Evolutionary conservation across 2,888 invertebrate genomes (phyloP).

Genomic region (Acleris emargana): DNA sequence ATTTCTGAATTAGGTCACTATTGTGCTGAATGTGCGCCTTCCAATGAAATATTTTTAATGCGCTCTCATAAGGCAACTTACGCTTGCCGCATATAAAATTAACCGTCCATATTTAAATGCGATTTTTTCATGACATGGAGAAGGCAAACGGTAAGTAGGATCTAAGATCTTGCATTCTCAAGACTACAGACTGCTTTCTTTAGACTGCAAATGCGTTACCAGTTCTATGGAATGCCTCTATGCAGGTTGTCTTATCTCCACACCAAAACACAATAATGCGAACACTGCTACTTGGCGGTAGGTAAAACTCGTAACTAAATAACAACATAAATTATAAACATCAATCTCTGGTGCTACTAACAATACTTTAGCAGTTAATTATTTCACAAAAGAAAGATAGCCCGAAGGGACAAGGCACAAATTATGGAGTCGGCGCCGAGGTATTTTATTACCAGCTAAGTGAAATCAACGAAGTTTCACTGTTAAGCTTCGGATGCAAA

Average conservation of each 20-base stretch:
- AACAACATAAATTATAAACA: slow-evolving; percentile 16
- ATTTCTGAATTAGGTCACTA: too few species aligned
- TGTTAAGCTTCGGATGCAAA: slow-evolving; percentile 44
- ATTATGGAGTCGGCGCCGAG: slow-evolving; percentile 49
- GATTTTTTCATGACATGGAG: too few species aligned
- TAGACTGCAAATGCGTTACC: too few species aligned
- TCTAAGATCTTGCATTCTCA: too few species aligned
- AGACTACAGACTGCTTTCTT: too few species aligned
- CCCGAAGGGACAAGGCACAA: slow-evolving; percentile 43
- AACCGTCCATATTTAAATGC: too few species aligned
- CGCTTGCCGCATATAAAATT: too few species aligned
- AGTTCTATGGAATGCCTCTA: too few species aligned
- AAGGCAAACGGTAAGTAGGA: too few species aligned
- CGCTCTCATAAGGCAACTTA: background rate
- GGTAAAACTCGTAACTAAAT: background rate
- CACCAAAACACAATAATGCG: background rate
- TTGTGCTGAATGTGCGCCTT: too few species aligned
- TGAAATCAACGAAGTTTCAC: slow-evolving; percentile 47
- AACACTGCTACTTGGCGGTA: slow-evolving; percentile 1
- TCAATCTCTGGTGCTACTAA: slow-evolving; percentile 9
- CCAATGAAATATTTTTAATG: too few species aligned
- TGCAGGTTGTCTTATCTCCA: too few species aligned
- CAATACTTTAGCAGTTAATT: slow-evolving; percentile 23
- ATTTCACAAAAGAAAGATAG: slow-evolving; percentile 43
- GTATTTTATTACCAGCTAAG: slow-evolving; percentile 53